Evolutionary conservation across 1,140 invertebrate genomes (phyloP), one percentile per base, ranked within the genome.

Genomic region (Piezodorus guildinii): DNA sequence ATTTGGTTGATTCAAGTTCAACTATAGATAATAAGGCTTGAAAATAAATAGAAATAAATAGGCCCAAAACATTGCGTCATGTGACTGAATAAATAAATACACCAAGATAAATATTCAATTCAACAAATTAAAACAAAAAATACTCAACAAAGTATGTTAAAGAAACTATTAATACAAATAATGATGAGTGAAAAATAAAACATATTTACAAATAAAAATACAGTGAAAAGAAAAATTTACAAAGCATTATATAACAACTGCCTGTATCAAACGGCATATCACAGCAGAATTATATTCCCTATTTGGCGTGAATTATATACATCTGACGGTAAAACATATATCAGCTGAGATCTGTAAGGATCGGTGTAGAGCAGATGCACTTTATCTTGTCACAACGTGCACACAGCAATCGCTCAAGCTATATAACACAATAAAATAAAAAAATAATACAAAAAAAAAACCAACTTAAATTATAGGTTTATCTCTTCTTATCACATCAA

Each of bases 351-450:
- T 34, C 49, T 6, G 66, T 16, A 49, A 59, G 63, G 58, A 65
- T 60, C 2, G 65, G 58, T 39, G 67, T 67, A 17, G 67, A 68
- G 72, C 77, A 79, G 72, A 73, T 70, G 70, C 77, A 79, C 69
- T 78, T 78, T 71, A 79, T 70, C 68, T 72, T 76, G 65, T 73
- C 75, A 76, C 77, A 79, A 66, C 75, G 75, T 71, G 75, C 74
- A 73, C 77, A 79, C 72, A 79, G 74, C 76, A 76, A 78, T 72
- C 74, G 78, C 75, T 77, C 74, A 74, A 78, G 74, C 77, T 79
- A 74, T 46, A 62, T 21, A 69, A 69, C 46, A 69, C 51, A 63
- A 30, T 34, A 56, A 21, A 25, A 54, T 62, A 23, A 54, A 56
- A 51, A 10, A 8, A 39, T 6, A 10, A 10, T 1, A 39, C 27